These are phyloP conservation scores for Perizoma flavofasciatum DNA, from an alignment of 2,888 invertebrate genomes.

Conservation along the genomic window DNA sequence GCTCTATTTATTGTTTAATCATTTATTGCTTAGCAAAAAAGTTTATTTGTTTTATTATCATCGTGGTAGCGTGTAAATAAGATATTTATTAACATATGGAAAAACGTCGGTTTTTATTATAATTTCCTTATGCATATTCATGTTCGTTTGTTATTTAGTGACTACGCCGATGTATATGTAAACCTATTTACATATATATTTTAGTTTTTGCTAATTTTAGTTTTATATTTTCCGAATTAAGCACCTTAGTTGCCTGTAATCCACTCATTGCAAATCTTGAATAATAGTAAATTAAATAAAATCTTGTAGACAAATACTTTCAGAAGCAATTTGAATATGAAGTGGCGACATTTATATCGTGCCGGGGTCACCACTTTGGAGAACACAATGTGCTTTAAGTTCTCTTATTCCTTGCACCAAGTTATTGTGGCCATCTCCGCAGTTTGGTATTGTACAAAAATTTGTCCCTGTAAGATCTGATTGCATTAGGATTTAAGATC, in stretches of 20 bases:
- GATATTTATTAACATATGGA: conserved; percentile 74
- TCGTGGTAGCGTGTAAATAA: conserved; percentile 74
- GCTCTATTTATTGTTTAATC: conserved; percentile 65
- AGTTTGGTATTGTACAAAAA: too few species aligned
- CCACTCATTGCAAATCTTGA: conserved; percentile 34
- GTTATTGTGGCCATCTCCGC: too few species aligned
- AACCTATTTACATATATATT: conserved; percentile 61
- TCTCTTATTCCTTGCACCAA: too few species aligned
- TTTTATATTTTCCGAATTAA: conserved; percentile 47
- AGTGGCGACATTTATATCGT: not conserved
- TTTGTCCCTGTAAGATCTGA: too few species aligned
- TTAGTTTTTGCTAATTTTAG: conserved; percentile 46
- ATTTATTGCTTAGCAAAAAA: conserved; percentile 73
- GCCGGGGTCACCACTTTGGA: not conserved
- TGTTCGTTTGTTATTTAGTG: conserved; percentile 77
- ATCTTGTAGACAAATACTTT: not conserved
- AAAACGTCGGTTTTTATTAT: conserved; percentile 44
- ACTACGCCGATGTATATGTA: conserved; percentile 67
- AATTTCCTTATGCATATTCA: conserved; percentile 59
- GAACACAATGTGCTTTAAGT: too few species aligned
- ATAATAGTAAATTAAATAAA: not conserved
- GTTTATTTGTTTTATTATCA: conserved; percentile 64
- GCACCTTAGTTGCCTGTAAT: conserved; percentile 45
- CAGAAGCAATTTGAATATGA: not conserved
- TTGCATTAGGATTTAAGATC: too few species aligned